Evolutionary conservation across 2,888 invertebrate species (phyloP), one percentile per base, ranked within the genome.

Genomic region (Mythimna albipuncta): DNA sequence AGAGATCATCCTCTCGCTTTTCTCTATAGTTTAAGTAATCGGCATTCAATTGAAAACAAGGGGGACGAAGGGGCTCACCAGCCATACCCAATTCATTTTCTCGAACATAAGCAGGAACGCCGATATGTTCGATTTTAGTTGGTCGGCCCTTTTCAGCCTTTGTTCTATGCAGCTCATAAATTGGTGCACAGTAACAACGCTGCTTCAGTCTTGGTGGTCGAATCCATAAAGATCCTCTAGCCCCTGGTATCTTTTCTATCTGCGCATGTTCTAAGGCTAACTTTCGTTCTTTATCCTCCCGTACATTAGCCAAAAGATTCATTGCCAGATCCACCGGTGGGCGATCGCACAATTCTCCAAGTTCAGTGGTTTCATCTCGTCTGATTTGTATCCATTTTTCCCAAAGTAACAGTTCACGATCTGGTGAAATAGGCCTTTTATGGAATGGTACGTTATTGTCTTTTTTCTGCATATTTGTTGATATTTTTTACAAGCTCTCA

Each of bases 361-460:
- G 88, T 47, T 86, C 84, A 9, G 78, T 81, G 0, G 89, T 90
- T 83, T 95, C 95, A 6, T 93, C 91, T 81, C 90, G 89, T 75
- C 96, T 89, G 61, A 94, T 93, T 82, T 89, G 85, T 77, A 94
- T 89, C 95, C 96, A 96, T 88, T 93, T 92, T 77, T 95, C 94
- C 96, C 96, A 96, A 26, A 91, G 75, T 6, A 93, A 76, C 55
- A 96, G 83, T 79, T 94, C 94, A 38, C 84, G 84, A 74, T 94
- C 95, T 0, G 94, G 93, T 63, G 89, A 86, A 38, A 85, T 26
- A 19, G 77, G 79, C 38, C n/a, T 54, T 21, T 35, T 74, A 26
- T 83, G 5, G 10, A 41, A 21, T 0, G 58, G 72, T 59, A 69
- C 62, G 13, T 74, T 44, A 6, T 0, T 50, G 16, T 70, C 57